These are phyloP conservation scores for Eufriesea mexicana DNA, from an alignment of 1,140 invertebrate species.

Conservation along the genomic window DNA sequence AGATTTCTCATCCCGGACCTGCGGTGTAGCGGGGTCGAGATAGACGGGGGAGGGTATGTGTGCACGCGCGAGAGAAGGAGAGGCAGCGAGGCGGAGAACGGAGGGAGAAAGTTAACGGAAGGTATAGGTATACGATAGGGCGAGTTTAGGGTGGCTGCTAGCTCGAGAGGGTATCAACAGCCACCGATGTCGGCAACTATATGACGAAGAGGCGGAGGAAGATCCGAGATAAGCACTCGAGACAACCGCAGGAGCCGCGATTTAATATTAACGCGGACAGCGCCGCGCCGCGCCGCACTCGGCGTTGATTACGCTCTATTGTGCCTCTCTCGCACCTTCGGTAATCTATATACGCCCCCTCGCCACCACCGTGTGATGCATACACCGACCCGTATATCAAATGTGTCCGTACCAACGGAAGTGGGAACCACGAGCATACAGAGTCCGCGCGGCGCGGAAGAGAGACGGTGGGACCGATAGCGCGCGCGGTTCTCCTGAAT, in stretches of 20 bases:
- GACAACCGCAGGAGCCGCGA: constrained; percentile 74
- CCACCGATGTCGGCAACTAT: constrained; percentile 52
- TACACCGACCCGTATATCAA: constrained; percentile 78
- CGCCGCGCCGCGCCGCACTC: constrained; percentile 33
- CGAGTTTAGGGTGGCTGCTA: constrained; percentile 28
- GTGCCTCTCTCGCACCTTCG: constrained; percentile 76
- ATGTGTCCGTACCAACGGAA: constrained; percentile 76
- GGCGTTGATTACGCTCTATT: constrained; percentile 78
- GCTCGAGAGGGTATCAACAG: constrained; percentile 44
- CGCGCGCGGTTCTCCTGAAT: constrained; percentile 49
- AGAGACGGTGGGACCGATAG: constrained; percentile 35
- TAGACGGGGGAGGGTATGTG: too few relatives aligned
- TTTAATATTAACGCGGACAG: constrained; percentile 77
- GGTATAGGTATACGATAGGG: constrained; percentile 33
- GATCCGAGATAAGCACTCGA: constrained; percentile 74
- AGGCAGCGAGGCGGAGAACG: not conserved
- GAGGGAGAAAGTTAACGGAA: not conserved
- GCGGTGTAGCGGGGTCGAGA: not conserved
- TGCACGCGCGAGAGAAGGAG: not conserved
- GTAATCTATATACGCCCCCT: constrained; percentile 76
- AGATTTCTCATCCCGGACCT: constrained; percentile 51
- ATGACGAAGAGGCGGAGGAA: constrained; percentile 58
- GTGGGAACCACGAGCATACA: constrained; percentile 63
- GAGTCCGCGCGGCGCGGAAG: not conserved
- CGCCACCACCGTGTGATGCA: constrained; percentile 69